Evolutionary conservation across 2,797 vertebrate genomes (phyloP), one percentile per base, ranked within the genome.

Genomic region (Oceanodroma leucorhoa): DNA sequence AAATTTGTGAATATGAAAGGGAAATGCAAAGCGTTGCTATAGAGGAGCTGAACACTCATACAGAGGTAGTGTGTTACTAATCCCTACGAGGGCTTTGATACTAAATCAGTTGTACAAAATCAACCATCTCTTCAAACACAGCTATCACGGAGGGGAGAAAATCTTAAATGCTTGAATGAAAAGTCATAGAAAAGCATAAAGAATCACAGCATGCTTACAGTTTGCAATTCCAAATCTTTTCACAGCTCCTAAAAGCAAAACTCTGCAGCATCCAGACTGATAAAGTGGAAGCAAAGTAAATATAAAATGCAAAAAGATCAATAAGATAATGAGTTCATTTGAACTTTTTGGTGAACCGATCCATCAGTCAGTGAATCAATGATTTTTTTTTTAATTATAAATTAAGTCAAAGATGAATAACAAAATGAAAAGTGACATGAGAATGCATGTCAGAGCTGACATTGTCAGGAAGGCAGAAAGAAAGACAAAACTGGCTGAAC

Each of bases 281-380:
- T 23, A 70, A 92, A 84, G 55, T 41, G 11, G 41, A 91, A 94
- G 58, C 7, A 91, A 95, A 86, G 64, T 30, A 92, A 90, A 87
- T 45, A 81, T 10, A 40, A 88, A 84, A 79, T 67, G 23, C 29
- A 46, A 38, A 71, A 38, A 80, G 22, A 92, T 85, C 38, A 6
- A 57, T 41, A 77, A 30, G 64, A 69, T 83, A 91, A 96, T 89
- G 54, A 83, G 71, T 95, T 88, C 32, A 65, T 93, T 93, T 94
- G 54, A 94, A 95, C 76, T 72, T 54, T 95, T 89, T 89, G 60
- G 27, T 91, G 83, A 94, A 93, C 21, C 72, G 30, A 90, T 90
- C 90, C 80, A 43, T 92, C 90, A 72, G 53, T 60, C 89, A 89
- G 34, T 61, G 66, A 93, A 67, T 91, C 73, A 83, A 86, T 95